Base-by-base conservation (phyloP, 2,113 vertebrate genomes). In the Phalacrocorax pelagicus region DNA sequence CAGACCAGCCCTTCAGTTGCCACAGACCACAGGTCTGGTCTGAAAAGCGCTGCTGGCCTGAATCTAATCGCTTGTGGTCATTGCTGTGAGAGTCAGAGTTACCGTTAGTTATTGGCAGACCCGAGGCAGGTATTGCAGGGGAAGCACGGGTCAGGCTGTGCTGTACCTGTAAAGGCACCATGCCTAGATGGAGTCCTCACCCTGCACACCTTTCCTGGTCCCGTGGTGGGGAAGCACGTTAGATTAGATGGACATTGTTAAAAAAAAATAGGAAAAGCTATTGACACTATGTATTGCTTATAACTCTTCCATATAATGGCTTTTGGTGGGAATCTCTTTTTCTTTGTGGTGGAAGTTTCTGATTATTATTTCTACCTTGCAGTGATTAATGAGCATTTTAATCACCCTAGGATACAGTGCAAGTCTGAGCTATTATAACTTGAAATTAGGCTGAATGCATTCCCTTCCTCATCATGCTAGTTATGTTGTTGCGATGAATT, bases 161-260 rank as follows among this genome's bases (percentile, higher is more conserved):
- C 16, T 1, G 0, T 40, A 3, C 9, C 44, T 30, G 4, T 9
- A 17, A 47, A 63, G 73, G 44, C 21, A 12, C 3, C 1, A 3
- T 2, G 3, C 38, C 40, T 7, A 6, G 13, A 8, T 0, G 0
- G 5, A n/a, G 42, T 26, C n/a, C 14, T 6, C 12, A 12, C 13
- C 7, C 59, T 12, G 12, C 29, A 9, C 18, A 0, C 57, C 1
- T 1, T 29, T 54, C 32, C 42, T 16, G 15, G 36, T 54, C 65
- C 49, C 4, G 0, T 42, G 49, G 18, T 47, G 72, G 66, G 66
- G 38, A 32, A 42, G 21, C 65, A 10, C 0, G 0, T 18, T 24
- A 14, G 36, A 7, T 27, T 17, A 11, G 20, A 30, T 6, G 24
- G 29, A 12, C 40, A 32, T 17, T 19, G 34, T 42, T 65, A 26